Evolutionary conservation across 1,140 invertebrate genomes (phyloP).

Genomic region (Eciton burchellii): DNA sequence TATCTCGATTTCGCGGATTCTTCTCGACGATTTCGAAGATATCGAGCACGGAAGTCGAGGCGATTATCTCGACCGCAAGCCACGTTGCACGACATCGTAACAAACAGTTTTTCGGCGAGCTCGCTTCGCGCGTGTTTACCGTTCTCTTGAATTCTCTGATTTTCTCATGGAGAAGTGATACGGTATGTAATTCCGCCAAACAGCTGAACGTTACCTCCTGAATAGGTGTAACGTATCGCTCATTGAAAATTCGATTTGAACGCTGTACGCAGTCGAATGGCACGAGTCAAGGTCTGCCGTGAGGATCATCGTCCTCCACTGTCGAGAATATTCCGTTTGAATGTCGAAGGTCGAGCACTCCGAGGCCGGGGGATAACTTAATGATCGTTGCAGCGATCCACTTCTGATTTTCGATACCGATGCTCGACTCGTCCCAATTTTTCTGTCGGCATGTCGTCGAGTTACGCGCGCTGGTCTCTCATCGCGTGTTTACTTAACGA

Average conservation of each 20-base stretch:
- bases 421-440: background rate
- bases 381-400: conserved; percentile 56
- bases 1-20: background rate
- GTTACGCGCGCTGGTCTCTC: background rate
- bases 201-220: too few relatives aligned
- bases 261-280: conserved; percentile 18
- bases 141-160: background rate
- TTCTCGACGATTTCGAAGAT: background rate
- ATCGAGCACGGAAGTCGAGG: conserved; percentile 17
- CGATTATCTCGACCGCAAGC: background rate
- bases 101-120: background rate
- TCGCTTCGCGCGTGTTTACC: background rate
- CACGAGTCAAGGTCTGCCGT: conserved; percentile 62
- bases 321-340: conserved; percentile 63
- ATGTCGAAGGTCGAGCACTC: conserved; percentile 67
- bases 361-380: conserved; percentile 55
- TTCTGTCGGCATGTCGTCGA: background rate
- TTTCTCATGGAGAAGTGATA: background rate
- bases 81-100: too few relatives aligned
- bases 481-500: background rate
- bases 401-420: conserved; percentile 7
- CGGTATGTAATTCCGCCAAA: background rate
- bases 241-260: conserved; percentile 54
- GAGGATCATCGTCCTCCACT: conserved; percentile 65
- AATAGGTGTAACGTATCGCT: background rate